These are phyloP conservation scores for Odocoileus hemionus DNA, from an alignment of 2,113 vertebrate genomes.

Conservation along the genomic window DNA sequence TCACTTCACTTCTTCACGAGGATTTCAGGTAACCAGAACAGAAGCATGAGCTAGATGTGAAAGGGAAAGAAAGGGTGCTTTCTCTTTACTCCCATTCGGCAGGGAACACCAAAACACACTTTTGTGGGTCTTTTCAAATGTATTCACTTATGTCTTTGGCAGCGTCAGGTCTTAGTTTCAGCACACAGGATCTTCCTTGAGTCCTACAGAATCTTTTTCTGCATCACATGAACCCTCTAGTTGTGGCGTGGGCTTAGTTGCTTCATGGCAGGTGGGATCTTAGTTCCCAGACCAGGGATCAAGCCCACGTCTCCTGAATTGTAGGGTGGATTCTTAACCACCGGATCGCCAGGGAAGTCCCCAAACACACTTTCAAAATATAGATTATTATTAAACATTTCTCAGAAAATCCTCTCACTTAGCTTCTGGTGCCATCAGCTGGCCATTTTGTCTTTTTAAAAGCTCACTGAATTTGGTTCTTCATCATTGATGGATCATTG, in stretches of 20 bases:
- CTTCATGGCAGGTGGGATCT: neutral
- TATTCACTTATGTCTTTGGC: neutral
- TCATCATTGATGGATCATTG: neutral
- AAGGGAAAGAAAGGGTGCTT: neutral
- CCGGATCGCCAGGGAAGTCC: neutral
- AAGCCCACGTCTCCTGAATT: neutral
- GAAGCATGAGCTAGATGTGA: neutral
- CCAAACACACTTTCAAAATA: neutral
- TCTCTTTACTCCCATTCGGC: neutral
- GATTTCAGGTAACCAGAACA: neutral
- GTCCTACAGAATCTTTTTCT: neutral
- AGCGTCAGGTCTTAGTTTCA: neutral
- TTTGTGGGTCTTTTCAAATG: neutral
- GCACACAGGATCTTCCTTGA: neutral
- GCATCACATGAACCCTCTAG: neutral
- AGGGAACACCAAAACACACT: neutral
- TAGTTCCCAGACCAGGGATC: neutral
- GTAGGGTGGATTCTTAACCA: neutral
- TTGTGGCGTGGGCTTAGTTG: neutral
- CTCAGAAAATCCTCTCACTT: neutral
- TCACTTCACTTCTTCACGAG: neutral
- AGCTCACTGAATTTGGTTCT: neutral
- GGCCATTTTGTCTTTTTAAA: neutral
- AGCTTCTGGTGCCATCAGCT: slow-evolving; percentile 42
- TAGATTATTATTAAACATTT: neutral